Evolutionary conservation across 2,113 vertebrate genomes (phyloP).

Genomic region (Struthio camelus): DNA sequence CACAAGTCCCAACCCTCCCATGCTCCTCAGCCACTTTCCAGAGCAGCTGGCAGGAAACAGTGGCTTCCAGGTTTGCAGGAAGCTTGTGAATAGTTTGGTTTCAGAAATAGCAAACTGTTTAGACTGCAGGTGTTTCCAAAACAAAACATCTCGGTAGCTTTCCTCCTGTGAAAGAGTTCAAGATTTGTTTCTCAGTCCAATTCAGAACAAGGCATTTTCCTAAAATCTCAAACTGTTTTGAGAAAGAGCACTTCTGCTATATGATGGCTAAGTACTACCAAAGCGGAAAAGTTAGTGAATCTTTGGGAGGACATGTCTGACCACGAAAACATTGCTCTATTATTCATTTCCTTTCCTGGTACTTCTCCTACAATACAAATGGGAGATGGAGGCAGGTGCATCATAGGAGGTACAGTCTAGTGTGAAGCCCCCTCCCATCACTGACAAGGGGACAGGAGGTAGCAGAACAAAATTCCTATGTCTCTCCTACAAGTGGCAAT

Average conservation of each 20-base stretch:
- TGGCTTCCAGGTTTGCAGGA: slow-evolving; percentile 36
- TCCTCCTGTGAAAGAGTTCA: not conserved
- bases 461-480: not conserved
- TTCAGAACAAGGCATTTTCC: not conserved
- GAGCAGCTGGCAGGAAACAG: slow-evolving; percentile 43
- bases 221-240: not conserved
- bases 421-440: not conserved
- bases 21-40: not conserved
- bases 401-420: not conserved
- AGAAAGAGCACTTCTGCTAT: not conserved
- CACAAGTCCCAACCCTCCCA: not conserved
- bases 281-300: not conserved
- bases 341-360: not conserved
- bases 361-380: not conserved
- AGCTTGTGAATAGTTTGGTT: slow-evolving; percentile 10
- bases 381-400: not conserved
- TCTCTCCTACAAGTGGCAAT: not conserved
- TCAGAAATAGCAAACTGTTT: slow-evolving; percentile 24
- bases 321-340: not conserved
- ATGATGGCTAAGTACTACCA: not conserved
- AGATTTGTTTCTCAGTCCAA: not conserved
- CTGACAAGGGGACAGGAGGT: not conserved
- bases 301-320: not conserved
- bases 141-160: not conserved
- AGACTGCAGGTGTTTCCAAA: slow-evolving; percentile 32